These are phyloP conservation scores for Drosophila demipolita DNA, from an alignment of 2,888 invertebrate genomes.

Conservation along the genomic window DNA sequence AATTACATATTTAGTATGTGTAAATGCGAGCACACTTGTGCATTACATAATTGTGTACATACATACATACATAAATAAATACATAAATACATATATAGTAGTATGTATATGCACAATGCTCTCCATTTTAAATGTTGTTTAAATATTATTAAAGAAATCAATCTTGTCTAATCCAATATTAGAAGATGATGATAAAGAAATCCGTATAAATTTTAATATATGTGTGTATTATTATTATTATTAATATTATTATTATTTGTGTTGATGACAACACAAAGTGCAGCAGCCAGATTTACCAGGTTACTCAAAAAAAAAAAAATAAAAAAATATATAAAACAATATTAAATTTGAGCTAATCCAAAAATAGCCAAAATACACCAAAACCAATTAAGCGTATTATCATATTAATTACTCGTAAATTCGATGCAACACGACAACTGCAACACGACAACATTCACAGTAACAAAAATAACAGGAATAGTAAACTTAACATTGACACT, in stretches of 20 bases:
- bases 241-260: constrained; percentile 28
- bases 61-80: constrained; percentile 15
- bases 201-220: constrained; percentile 2
- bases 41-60: constrained; percentile 12
- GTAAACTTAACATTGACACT: constrained; percentile 3
- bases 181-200: constrained; percentile 1
- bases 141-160: constrained; percentile 26
- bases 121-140: constrained; percentile 46
- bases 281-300: constrained; percentile 16
- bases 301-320: constrained; percentile 3
- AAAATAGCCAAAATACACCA: constrained; percentile 28
- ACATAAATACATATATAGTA: constrained; percentile 11
- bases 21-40: background rate
- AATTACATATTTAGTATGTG: constrained; percentile 9
- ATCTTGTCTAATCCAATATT: constrained; percentile 25
- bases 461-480: constrained; percentile 16
- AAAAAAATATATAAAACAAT: constrained; percentile 12
- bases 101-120: constrained; percentile 30
- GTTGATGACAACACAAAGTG: constrained; percentile 5
- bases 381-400: constrained; percentile 30
- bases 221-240: constrained; percentile 8
- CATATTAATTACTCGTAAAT: constrained; percentile 25
- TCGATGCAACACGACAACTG: constrained; percentile 14
- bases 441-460: constrained; percentile 15
- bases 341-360: constrained; percentile 45